Evolutionary conservation across 2,888 invertebrate genomes (phyloP).

Genomic region (Scaptomyza caliginosa): DNA sequence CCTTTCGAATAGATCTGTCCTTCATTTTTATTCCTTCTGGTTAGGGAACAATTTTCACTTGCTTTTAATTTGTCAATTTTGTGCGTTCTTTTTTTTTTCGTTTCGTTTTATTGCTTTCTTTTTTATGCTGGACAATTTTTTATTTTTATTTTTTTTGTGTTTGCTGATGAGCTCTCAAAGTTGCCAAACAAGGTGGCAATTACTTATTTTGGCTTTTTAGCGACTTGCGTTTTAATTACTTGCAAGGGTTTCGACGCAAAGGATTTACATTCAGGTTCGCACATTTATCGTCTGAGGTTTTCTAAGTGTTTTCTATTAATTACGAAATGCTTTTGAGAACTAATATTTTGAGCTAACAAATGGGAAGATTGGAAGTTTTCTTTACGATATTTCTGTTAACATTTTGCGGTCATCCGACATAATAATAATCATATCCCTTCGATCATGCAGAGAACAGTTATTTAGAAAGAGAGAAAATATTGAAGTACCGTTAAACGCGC

Average conservation of each 20-base stretch:
- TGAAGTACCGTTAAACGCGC: conserved; percentile 42
- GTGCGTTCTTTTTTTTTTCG: conserved; percentile 32
- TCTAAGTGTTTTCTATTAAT: conserved; percentile 2
- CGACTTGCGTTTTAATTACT: conserved; percentile 66
- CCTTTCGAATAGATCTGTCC: conserved; percentile 48
- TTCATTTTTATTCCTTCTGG: conserved; percentile 19
- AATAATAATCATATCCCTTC: no score
- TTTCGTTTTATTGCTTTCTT: conserved; percentile 12
- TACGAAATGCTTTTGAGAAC: neutral
- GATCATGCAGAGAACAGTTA: no score
- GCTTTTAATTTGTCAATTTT: conserved; percentile 78
- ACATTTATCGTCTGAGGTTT: conserved; percentile 11
- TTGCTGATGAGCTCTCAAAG: conserved; percentile 70
- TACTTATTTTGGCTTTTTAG: conserved; percentile 67
- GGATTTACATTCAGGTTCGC: conserved; percentile 31
- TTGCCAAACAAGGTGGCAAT: conserved; percentile 76
- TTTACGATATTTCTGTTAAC: no score
- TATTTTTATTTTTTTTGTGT: conserved; percentile 33
- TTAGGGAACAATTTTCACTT: conserved; percentile 59
- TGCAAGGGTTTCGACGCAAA: conserved; percentile 8
- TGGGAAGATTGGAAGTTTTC: no score
- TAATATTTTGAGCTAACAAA: neutral
- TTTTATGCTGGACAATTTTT: conserved; percentile 19
- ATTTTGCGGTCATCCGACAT: no score
- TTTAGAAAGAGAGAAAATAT: conserved; percentile 19